These are phyloP conservation scores for Lucilia sericata DNA, from an alignment of 1,140 invertebrate genomes.

Conservation along the genomic window DNA sequence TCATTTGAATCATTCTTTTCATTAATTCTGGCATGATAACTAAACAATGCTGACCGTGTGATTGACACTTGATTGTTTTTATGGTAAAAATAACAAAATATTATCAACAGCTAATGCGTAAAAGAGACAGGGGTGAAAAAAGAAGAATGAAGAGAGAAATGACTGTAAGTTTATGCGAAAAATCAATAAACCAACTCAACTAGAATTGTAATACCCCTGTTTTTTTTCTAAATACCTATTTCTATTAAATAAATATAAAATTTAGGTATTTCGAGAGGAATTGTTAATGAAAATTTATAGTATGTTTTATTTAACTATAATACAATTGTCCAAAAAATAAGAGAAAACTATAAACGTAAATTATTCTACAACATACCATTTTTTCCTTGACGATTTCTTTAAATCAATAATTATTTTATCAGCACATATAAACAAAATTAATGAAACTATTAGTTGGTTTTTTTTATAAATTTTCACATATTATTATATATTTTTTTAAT, in stretches of 20 bases:
- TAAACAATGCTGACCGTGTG: background rate
- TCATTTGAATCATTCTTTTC: no score
- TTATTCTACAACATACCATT: background rate
- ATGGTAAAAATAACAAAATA: background rate
- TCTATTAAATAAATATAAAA: background rate
- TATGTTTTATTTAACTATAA: no score
- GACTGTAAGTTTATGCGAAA: background rate
- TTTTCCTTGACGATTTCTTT: background rate
- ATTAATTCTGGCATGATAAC: background rate
- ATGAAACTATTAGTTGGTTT: background rate
- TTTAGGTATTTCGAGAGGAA: background rate
- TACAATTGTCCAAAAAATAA: no score
- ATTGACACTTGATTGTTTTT: background rate
- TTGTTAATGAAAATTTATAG: no score
- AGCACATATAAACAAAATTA: background rate
- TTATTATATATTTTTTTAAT: background rate
- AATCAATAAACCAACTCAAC: background rate
- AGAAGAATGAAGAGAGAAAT: background rate
- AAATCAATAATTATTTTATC: background rate
- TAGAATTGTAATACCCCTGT: background rate
- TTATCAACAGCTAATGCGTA: background rate
- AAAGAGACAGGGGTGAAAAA: background rate
- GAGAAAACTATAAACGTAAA: no score
- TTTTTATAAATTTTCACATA: background rate
- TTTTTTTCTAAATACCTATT: background rate